Conservation (phyloP, 2,888 invertebrate genomes). For the Xestobium rufovillosum region DNA sequence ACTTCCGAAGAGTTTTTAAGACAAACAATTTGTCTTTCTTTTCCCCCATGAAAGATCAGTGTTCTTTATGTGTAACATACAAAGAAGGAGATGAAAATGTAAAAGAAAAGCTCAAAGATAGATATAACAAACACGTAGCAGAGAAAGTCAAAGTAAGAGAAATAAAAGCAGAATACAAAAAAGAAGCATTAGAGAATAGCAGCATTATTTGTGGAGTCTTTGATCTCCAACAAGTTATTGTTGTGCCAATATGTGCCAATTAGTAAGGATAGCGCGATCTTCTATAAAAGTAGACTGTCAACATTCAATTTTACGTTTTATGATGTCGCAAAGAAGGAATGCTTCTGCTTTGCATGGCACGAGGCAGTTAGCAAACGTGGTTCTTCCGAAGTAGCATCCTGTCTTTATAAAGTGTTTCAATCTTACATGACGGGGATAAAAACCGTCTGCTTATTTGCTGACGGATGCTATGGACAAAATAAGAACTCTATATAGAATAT, state of each 20-base stretch:
- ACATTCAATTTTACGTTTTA: conserved; percentile 17
- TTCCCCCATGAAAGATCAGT: conserved; percentile 13
- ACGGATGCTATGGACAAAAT: too few species aligned
- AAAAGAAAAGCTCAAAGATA: conserved; percentile 16
- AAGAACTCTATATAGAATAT: conserved; percentile 15
- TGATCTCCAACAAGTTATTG: conserved; percentile 14
- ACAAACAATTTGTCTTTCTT: conserved; percentile 9
- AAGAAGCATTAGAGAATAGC: background rate
- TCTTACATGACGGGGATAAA: conserved; percentile 10
- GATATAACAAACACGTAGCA: conserved; percentile 4
- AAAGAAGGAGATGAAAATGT: conserved; percentile 17
- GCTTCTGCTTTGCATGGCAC: conserved; percentile 17
- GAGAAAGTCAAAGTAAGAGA: conserved; percentile 9
- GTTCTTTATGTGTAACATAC: conserved; percentile 14
- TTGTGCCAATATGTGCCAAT: conserved; percentile 17
- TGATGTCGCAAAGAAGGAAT: too few species aligned
- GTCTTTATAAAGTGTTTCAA: conserved; percentile 9
- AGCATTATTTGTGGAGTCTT: conserved; percentile 6
- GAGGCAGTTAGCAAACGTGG: conserved; percentile 17
- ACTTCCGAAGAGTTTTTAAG: conserved; percentile 10
- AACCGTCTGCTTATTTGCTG: conserved; percentile 13
- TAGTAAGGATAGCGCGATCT: conserved; percentile 17
- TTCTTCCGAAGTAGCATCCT: conserved; percentile 15
- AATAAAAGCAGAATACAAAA: conserved; percentile 9
- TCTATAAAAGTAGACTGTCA: conserved; percentile 17